phyloP scores from a whole-genome alignment of 2,113 vertebrate genomes.

The Rhinolophus ferrumequinum region DNA sequence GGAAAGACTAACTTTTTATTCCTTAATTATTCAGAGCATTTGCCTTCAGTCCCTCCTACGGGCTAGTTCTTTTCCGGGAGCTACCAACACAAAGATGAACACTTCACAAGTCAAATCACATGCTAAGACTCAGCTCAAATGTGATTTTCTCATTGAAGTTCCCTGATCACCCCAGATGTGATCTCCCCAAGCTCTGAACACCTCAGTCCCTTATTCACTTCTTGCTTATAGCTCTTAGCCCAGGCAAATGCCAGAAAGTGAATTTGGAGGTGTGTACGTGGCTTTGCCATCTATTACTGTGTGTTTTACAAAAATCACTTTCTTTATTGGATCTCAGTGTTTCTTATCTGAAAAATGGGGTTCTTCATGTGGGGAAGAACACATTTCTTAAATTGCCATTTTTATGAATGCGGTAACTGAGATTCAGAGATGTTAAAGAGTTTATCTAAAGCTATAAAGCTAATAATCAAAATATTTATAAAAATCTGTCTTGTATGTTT shows the following conservation, averaged over 20 bases:
- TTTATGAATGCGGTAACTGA: background rate
- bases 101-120: background rate
- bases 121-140: background rate
- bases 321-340: background rate
- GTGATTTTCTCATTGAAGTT: background rate
- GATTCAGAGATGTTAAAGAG: background rate
- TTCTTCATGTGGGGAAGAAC: background rate
- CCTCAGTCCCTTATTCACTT: background rate
- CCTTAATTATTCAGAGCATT: background rate
- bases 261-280: background rate
- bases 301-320: background rate
- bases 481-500: background rate
- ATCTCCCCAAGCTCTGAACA: background rate
- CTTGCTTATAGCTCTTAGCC: background rate
- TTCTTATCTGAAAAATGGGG: background rate
- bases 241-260: background rate
- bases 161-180: background rate
- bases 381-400: conserved; percentile 7
- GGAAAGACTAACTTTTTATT: background rate
- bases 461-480: conserved; percentile 30
- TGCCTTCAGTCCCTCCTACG: background rate
- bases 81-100: background rate
- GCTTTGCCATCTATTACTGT: background rate
- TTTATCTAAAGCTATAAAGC: background rate
- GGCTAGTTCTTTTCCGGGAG: background rate